Percentiles rank a stretch among this genome's conserved stretches.
Evolutionary conservation across 1,140 invertebrate genomes (phyloP).

Genomic region (Nymphalis io): DNA sequence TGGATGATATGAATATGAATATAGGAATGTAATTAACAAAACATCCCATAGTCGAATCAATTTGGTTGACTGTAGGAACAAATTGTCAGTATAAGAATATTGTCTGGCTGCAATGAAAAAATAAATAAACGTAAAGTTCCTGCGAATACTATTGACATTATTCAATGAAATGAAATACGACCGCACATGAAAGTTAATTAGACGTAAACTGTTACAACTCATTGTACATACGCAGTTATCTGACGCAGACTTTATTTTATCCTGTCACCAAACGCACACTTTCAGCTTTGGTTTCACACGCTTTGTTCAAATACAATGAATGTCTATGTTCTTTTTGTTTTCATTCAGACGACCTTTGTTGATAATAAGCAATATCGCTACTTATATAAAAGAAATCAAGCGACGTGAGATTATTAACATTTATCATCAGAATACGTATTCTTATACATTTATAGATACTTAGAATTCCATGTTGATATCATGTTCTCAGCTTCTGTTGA

Average conservation of each 20-base stretch:
- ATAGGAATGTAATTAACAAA: no score
- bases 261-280: conserved; percentile 62
- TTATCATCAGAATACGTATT: conserved; percentile 65
- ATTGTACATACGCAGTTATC: conserved; percentile 14
- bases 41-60: no score
- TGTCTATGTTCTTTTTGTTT: conserved; percentile 78
- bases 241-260: conserved; percentile 38
- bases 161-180: conserved; percentile 28
- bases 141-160: conserved; percentile 24
- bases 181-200: conserved; percentile 21
- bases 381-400: conserved; percentile 74
- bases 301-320: conserved; percentile 74
- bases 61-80: no score
- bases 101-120: not conserved
- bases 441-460: conserved; percentile 38
- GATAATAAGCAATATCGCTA: conserved; percentile 78
- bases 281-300: conserved; percentile 72
- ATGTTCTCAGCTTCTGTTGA: conserved; percentile 17
- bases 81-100: not conserved
- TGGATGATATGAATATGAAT: no score
- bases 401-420: conserved; percentile 74
- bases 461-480: conserved; percentile 5
- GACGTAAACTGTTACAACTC: conserved; percentile 21
- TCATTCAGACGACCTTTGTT: conserved; percentile 78
- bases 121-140: not conserved